These are phyloP conservation scores for Phymorhynchus buccinoides DNA, from an alignment of 1,140 invertebrate species.

Conservation along the genomic window DNA sequence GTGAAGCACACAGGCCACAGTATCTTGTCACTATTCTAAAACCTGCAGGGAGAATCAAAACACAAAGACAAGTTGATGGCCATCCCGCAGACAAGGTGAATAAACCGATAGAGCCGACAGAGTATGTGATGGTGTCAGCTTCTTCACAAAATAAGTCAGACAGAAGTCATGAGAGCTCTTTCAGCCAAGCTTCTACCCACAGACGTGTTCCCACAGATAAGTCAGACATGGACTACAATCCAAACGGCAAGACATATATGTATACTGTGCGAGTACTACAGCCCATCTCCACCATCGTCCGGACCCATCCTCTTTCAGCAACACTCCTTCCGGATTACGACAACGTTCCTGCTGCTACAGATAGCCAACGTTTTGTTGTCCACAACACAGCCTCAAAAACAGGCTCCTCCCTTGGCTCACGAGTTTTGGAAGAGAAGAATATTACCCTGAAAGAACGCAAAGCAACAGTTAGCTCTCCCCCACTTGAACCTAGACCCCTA, in stretches of 20 bases:
- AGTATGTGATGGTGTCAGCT: background rate
- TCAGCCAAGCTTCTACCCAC: background rate
- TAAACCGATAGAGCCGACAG: background rate
- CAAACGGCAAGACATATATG: background rate
- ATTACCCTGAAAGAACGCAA: background rate
- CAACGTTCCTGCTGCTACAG: background rate
- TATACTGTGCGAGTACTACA: background rate
- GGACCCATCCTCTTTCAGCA: background rate
- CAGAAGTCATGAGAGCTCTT: background rate
- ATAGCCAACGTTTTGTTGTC: slow-evolving; percentile 15
- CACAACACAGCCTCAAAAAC: background rate
- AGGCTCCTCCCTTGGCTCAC: background rate
- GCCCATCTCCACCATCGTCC: background rate
- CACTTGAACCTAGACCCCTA: background rate
- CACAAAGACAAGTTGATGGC: background rate
- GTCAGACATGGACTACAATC: slow-evolving; percentile 31
- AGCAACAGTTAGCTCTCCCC: background rate
- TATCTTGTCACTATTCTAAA: background rate
- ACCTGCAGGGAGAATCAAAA: background rate
- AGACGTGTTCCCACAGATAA: background rate
- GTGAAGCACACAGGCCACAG: background rate
- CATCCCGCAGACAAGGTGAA: background rate
- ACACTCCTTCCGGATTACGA: too few species aligned
- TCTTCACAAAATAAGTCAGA: background rate
- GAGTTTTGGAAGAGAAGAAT: background rate